phyloP scores from a whole-genome alignment of 2,113 vertebrate genomes.

The Notiomystis cincta region DNA sequence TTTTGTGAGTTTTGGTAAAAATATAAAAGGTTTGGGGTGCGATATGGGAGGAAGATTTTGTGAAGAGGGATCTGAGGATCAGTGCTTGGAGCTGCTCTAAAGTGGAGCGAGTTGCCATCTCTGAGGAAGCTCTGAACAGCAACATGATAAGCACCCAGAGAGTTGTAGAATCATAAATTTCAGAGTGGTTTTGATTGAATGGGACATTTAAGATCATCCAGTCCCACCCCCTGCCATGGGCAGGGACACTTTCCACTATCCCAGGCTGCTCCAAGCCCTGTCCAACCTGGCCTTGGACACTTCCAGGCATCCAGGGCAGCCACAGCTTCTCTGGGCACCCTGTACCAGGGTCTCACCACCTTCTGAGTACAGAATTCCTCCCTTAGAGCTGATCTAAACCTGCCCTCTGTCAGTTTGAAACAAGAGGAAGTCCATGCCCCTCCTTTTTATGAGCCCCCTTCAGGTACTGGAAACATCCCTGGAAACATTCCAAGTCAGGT shows the following conservation, averaged over 20 bases:
- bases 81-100: background rate
- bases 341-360: rapidly evolving
- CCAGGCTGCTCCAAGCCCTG: rapidly evolving
- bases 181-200: background rate
- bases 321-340: background rate
- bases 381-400: background rate
- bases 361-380: background rate
- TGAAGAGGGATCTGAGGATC: background rate
- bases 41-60: background rate
- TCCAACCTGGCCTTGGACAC: background rate
- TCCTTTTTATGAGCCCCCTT: background rate
- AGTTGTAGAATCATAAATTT: background rate
- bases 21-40: background rate
- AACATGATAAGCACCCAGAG: rapidly evolving
- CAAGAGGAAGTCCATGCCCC: background rate
- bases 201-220: background rate
- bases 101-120: background rate
- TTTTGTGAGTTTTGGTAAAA: background rate
- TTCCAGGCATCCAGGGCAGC: background rate
- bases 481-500: background rate
- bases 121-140: background rate
- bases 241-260: background rate
- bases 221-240: rapidly evolving
- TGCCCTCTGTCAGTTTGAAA: background rate
- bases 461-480: background rate